phyloP scores from a whole-genome alignment of 2,113 vertebrate genomes.

The Neogobius melanostomus region DNA sequence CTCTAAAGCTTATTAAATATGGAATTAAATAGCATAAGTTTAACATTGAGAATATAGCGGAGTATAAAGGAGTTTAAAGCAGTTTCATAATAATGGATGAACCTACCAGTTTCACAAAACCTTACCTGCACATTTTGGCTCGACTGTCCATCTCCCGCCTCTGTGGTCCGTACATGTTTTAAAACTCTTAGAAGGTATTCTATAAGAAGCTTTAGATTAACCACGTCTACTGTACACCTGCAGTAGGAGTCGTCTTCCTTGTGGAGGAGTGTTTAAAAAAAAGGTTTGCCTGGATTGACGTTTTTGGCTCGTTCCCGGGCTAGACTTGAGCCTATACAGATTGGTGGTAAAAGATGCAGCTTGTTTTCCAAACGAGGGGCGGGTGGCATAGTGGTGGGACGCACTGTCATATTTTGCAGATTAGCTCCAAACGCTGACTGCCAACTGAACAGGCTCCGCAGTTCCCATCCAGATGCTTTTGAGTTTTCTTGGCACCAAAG shows the following conservation, averaged over 20 bases:
- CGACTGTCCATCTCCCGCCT: not conserved
- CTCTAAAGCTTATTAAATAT: too few relatives aligned
- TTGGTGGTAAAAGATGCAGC: conserved; percentile 44
- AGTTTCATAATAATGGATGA: too few relatives aligned
- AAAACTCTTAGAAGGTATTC: not conserved
- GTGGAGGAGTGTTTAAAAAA: conserved; percentile 47
- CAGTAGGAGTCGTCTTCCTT: conserved; percentile 26
- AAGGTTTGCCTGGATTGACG: conserved; percentile 39
- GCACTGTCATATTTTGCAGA: conserved; percentile 34
- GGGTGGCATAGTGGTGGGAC: conserved; percentile 35
- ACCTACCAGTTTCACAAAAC: not conserved
- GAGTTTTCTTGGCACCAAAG: conserved; percentile 45
- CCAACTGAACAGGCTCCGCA: conserved; percentile 54
- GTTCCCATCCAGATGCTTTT: conserved; percentile 54
- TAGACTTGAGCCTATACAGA: conserved; percentile 28
- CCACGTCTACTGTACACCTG: conserved; percentile 29
- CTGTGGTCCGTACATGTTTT: not conserved
- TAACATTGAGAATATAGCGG: too few relatives aligned
- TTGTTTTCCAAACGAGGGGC: conserved; percentile 38
- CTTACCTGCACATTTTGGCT: not conserved
- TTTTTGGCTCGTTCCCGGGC: conserved; percentile 28
- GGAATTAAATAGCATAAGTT: too few relatives aligned
- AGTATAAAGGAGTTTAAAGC: too few relatives aligned
- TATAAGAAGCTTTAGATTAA: conserved; percentile 47
- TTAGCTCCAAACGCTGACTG: conserved; percentile 40